Evolutionary conservation across 2,888 invertebrate genomes (phyloP), one percentile per base, ranked within the genome.

Genomic region (Drosophila algonquin): DNA sequence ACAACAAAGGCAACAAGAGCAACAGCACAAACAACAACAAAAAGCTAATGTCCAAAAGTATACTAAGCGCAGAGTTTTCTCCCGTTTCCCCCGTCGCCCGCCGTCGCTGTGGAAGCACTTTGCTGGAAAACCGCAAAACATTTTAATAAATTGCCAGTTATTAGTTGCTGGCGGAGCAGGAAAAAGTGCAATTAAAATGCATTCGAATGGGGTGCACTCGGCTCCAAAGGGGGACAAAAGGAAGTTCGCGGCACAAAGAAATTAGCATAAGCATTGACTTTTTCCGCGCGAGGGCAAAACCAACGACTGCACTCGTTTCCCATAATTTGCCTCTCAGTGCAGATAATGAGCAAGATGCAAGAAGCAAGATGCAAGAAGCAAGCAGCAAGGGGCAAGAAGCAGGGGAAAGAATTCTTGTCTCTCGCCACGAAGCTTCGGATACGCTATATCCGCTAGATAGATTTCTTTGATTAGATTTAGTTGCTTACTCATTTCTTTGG

Each of bases 171-270:
- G 65, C 76, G 53, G 45, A 74, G 80, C 70, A 84, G 77, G 84
- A 83, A 83, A 83, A 83, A 83, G 87, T 87, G 87, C 87, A 83
- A 83, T 87, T 87, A 83, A 84, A 87, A 87, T 87, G 87, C 82
- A 82, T 67, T 83, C 67, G 75, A 52, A 32, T 35, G 10, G 8
- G 21, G 32, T 7, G 40, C 21, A 21, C 21, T 3, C 32, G 24
- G 24, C 24, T 0, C 9, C 2, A 7, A 21, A 14, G 12, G 12
- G 10, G 16, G 12, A 53, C 48, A 58, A 47, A 63, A 71, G 84
- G 81, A 83, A 81, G 77, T 74, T 63, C 55, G 73, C 61, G 69
- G 81, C 73, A 55, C 60, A 80, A 71, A 71, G 76, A 83, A 87
- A 83, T 83, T 83, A 84, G 76, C 87, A 81, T 83, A 79, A 69